Evolutionary conservation across 2,888 invertebrate species (phyloP).

Genomic region (Acleris literana): DNA sequence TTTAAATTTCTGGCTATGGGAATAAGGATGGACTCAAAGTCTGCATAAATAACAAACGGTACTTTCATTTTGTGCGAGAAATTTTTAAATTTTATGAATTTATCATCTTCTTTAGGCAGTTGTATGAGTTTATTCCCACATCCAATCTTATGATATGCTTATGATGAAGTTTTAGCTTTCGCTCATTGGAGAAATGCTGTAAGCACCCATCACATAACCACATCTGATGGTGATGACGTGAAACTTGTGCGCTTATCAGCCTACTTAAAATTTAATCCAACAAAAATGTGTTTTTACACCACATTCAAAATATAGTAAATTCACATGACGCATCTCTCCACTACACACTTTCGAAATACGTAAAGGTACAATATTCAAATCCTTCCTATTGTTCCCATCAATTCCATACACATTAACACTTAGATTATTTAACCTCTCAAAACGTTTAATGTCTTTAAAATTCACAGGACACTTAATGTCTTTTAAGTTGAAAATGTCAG

Average conservation of each 20-base stretch:
- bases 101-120: constrained; percentile 27
- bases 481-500: constrained; percentile 40
- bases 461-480: constrained; percentile 44
- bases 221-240: neutral
- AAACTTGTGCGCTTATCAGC: neutral
- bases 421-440: constrained; percentile 44
- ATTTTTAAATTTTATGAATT: constrained; percentile 39
- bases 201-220: constrained; percentile 12
- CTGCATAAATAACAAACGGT: constrained; percentile 43
- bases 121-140: constrained; percentile 5
- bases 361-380: constrained; percentile 40
- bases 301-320: constrained; percentile 40
- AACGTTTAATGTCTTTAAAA: constrained; percentile 40
- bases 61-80: constrained; percentile 36
- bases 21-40: constrained; percentile 44
- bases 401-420: constrained; percentile 47
- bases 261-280: constrained; percentile 29
- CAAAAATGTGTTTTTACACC: constrained; percentile 6
- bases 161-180: constrained; percentile 12
- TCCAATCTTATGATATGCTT: neutral
- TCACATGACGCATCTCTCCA: constrained; percentile 37
- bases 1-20: constrained; percentile 39
- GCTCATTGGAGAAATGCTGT: constrained; percentile 12
- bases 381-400: constrained; percentile 6
- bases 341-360: constrained; percentile 41